These are phyloP conservation scores for Nebria brevicollis DNA, from an alignment of 2,888 invertebrate species.

Conservation along the genomic window DNA sequence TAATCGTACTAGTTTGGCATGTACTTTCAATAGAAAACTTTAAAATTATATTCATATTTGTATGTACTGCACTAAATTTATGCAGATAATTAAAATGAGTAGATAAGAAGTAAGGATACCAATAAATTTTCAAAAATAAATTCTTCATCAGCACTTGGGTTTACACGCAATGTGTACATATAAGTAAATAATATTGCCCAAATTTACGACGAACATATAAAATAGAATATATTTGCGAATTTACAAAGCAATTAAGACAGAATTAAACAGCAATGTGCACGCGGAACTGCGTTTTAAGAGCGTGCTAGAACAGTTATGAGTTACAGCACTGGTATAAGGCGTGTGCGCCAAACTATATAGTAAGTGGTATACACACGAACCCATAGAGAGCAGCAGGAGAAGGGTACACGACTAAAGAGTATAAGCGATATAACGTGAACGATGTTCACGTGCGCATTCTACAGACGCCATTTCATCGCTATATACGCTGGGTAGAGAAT, in stretches of 20 bases:
- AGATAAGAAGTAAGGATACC: background rate
- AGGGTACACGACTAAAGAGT: background rate
- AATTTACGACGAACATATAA: conserved; percentile 36
- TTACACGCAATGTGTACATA: background rate
- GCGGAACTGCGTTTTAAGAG: conserved; percentile 41
- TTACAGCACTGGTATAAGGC: conserved; percentile 23
- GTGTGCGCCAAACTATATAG: background rate
- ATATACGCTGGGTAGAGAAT: conserved; percentile 29
- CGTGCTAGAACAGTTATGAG: conserved; percentile 36
- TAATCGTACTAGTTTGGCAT: background rate
- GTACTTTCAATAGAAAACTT: background rate
- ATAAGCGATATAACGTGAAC: conserved; percentile 11
- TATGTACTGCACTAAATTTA: background rate
- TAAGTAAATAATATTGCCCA: conserved; percentile 20
- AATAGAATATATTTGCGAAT: conserved; percentile 38
- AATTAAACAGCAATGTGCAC: conserved; percentile 42
- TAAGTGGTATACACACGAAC: background rate
- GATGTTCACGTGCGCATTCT: conserved; percentile 6
- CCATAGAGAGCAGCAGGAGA: background rate
- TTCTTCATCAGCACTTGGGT: background rate
- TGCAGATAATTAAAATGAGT: background rate
- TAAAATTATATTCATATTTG: background rate
- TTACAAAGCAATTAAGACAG: conserved; percentile 42
- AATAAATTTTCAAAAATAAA: background rate
- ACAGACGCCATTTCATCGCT: conserved; percentile 24